Conservation (phyloP, 2,113 vertebrate genomes). For the Hyperoodon ampullatus region DNA sequence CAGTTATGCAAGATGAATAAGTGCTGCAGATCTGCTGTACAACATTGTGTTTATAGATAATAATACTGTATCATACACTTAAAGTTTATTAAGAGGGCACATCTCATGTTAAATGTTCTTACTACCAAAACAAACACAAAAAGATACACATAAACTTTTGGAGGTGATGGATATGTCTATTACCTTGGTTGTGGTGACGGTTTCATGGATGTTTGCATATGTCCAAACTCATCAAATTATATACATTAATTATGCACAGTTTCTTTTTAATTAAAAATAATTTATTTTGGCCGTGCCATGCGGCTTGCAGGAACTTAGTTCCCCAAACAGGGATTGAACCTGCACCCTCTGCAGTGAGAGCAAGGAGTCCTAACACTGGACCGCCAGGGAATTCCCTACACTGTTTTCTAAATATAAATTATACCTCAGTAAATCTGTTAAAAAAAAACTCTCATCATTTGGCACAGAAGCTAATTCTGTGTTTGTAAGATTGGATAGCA, state of each 20-base stretch:
- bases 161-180: neutral
- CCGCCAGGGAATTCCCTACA: too few species aligned
- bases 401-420: neutral
- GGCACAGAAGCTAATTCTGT: neutral
- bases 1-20: neutral
- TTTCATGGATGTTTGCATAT: neutral
- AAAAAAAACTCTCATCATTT: neutral
- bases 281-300: too few species aligned
- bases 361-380: too few species aligned
- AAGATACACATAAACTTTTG: neutral
- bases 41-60: neutral
- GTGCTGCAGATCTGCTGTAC: neutral
- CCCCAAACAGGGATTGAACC: too few species aligned
- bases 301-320: too few species aligned
- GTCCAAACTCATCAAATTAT: neutral
- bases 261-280: too few species aligned
- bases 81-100: neutral
- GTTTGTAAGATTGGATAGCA: neutral
- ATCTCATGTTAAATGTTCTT: neutral
- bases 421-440: neutral
- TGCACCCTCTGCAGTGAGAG: too few species aligned
- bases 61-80: neutral
- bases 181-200: neutral
- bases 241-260: neutral
- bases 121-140: neutral